Evolutionary conservation across 2,113 vertebrate species (phyloP).

Genomic region (Spea multiplicata): DNA sequence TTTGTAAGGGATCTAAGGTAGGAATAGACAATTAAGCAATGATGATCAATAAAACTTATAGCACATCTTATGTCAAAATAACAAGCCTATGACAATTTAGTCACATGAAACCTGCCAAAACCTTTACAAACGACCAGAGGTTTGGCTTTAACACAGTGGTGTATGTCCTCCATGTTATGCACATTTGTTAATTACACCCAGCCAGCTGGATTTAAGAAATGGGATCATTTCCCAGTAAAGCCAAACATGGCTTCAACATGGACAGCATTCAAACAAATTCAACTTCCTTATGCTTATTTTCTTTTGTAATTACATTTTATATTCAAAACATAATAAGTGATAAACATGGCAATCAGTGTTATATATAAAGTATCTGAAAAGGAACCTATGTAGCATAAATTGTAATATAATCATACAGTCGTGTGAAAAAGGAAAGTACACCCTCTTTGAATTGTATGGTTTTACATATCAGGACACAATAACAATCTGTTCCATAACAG

Average conservation of each 20-base stretch:
- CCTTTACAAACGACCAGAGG: not conserved
- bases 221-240: conserved; percentile 12
- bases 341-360: conserved; percentile 5
- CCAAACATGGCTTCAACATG: not conserved
- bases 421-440: too few species aligned
- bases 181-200: conserved; percentile 13
- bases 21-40: not conserved
- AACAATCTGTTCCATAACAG: too few species aligned
- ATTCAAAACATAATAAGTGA: not conserved
- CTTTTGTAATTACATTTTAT: not conserved
- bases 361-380: too few species aligned
- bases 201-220: conserved; percentile 33
- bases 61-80: conserved; percentile 27
- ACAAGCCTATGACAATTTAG: not conserved
- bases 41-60: conserved; percentile 27
- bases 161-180: not conserved
- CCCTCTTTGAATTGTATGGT: too few species aligned
- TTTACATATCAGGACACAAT: too few species aligned
- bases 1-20: too few species aligned
- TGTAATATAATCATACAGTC: too few species aligned
- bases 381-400: too few species aligned
- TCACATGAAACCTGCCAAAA: conserved; percentile 1
- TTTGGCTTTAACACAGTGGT: conserved; percentile 15
- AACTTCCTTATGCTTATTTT: conserved; percentile 6
- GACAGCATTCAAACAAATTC: conserved; percentile 4